Evolutionary conservation across 2,888 invertebrate genomes (phyloP), one percentile per base, ranked within the genome.

Genomic region (Heliconius ethilla): DNA sequence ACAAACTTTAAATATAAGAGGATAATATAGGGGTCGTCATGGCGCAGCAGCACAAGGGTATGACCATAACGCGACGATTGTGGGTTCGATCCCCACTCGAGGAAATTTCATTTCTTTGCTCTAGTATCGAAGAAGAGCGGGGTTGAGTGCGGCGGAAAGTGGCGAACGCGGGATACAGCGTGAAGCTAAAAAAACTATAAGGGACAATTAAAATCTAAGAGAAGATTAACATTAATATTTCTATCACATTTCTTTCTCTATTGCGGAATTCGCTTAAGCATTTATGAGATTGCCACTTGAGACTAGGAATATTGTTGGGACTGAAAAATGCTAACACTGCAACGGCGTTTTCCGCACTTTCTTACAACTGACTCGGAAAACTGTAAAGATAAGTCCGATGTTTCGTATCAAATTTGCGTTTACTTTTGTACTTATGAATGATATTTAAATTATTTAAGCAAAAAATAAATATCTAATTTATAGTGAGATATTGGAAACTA

Each of bases 271-370:
- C 40, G 40, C 27, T 40, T 40, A 62, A 74, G 73, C 73, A 40
- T 74, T 74, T 74, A 62, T 37, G 40, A 74, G 63, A 27, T 15
- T 74, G 63, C 63, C 62, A 40, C 73, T 74, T 74, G 62, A 63
- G 73, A 62, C 63, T 74, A 40, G 37, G 40, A 74, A 74, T 63
- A 63, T 74, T 27, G 62, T 59, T 72, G 72, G 74, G 37, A 45
- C 74, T 74, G 74, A 62, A 63, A 74, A 74, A 63, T 74, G 74
- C 74, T 45, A 74, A 74, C 74, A 74, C 74, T 37, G 74, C 63
- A 74, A 27, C 40, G 37, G 25, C 27, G 25, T 25, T 74, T 73
- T 73, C 37, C n/a, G 37, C 62, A 25, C 59, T 73, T 63, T 40
- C 63, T 63, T 74, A 40, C 73, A 74, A 74, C 63, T 63, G 63